Conservation (phyloP, 2,113 vertebrate genomes). For the Zapornia atra region DNA sequence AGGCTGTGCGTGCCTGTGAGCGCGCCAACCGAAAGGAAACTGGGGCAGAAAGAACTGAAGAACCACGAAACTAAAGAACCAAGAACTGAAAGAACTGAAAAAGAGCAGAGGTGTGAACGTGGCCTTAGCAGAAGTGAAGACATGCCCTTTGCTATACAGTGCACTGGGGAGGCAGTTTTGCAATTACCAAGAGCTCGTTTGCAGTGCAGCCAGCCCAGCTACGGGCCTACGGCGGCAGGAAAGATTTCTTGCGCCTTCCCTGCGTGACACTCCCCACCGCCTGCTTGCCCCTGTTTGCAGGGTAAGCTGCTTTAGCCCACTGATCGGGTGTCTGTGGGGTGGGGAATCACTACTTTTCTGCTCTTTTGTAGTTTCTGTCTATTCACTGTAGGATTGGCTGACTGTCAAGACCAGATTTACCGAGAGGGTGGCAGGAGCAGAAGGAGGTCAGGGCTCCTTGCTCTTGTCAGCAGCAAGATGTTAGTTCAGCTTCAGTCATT, state of each 20-base stretch:
- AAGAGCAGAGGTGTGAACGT: neutral
- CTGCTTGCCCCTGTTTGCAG: neutral
- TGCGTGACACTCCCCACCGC: fast-evolving
- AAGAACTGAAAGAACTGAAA: no score
- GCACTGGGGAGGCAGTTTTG: neutral
- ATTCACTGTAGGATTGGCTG: fast-evolving
- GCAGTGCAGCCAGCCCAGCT: fast-evolving
- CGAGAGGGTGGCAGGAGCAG: neutral
- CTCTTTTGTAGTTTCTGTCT: neutral
- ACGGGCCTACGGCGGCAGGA: neutral
- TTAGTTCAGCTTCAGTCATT: neutral
- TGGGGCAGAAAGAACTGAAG: neutral
- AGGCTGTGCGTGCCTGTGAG: neutral
- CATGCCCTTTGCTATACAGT: neutral
- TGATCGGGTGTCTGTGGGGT: fast-evolving
- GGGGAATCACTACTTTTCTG: neutral
- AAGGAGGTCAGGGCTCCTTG: neutral
- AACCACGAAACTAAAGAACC: neutral
- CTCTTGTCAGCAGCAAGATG: neutral
- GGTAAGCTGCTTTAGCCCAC: neutral
- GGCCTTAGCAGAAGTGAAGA: neutral
- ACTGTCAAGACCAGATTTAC: neutral
- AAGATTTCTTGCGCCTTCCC: neutral
- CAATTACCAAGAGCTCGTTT: neutral
- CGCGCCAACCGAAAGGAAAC: neutral